phyloP scores from a whole-genome alignment of 2,797 vertebrate genomes.

The Podarcis lilfordi region DNA sequence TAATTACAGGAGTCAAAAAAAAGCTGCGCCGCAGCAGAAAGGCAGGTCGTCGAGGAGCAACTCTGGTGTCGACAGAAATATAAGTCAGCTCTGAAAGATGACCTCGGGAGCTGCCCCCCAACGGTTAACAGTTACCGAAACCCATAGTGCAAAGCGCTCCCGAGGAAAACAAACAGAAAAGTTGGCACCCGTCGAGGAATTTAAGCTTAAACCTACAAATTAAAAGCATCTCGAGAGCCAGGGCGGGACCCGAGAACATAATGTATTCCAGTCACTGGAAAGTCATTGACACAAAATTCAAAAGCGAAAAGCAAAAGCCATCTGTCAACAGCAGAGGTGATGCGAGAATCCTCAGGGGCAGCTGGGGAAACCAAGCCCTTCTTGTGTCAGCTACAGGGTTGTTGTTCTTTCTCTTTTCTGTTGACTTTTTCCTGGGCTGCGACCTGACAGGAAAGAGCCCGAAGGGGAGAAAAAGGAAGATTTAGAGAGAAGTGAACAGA shows the following conservation, averaged over 20 bases:
- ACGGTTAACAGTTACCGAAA: slow-evolving; percentile 71
- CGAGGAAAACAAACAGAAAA: slow-evolving; percentile 55
- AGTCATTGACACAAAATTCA: slow-evolving; percentile 49
- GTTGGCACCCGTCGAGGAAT: slow-evolving; percentile 61
- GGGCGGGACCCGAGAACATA: slow-evolving; percentile 23
- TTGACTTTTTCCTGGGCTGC: neutral
- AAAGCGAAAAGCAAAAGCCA: slow-evolving; percentile 34
- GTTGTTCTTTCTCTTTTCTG: neutral
- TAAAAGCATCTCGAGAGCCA: slow-evolving; percentile 20
- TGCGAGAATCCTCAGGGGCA: slow-evolving; percentile 27
- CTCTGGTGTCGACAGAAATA: slow-evolving; percentile 64
- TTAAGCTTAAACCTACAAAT: slow-evolving; percentile 43
- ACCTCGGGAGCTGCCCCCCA: slow-evolving; percentile 61
- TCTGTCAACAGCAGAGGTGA: slow-evolving; percentile 50
- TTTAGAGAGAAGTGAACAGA: slow-evolving; percentile 51
- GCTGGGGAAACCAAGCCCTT: slow-evolving; percentile 13
- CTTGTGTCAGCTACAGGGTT: neutral
- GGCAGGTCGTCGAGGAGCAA: slow-evolving; percentile 74
- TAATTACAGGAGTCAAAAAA: slow-evolving; percentile 52
- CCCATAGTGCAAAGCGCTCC: slow-evolving; percentile 74
- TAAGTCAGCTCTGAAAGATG: slow-evolving; percentile 57
- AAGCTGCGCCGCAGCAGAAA: slow-evolving; percentile 44
- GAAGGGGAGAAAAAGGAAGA: slow-evolving; percentile 49
- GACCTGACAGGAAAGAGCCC: slow-evolving; percentile 63
- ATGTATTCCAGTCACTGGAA: slow-evolving; percentile 36